These are phyloP conservation scores for Acanthaster planci DNA, from an alignment of 35 echinoderm and acorn worm species.

Conservation along the genomic window DNA sequence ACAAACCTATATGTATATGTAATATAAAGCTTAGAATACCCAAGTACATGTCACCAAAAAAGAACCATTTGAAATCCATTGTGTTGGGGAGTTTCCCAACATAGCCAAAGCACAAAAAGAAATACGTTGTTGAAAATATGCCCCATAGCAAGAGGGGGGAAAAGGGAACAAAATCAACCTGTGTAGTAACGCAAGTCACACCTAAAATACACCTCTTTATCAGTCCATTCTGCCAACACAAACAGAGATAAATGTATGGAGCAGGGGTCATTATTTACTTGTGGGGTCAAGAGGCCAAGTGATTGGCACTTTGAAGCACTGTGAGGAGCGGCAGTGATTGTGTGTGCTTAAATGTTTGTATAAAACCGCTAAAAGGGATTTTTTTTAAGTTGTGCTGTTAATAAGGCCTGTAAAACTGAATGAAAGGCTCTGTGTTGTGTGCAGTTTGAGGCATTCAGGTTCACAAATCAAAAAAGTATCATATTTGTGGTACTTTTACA, in stretches of 20 bases:
- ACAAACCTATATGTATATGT: too few species aligned
- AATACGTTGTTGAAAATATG: not conserved
- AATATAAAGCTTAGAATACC: too few species aligned
- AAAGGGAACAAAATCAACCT: not conserved
- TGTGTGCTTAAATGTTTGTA: slow-evolving; percentile 7
- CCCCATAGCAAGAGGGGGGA: not conserved
- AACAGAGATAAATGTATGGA: not conserved
- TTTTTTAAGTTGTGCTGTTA: not conserved
- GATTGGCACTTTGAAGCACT: slow-evolving; percentile 5
- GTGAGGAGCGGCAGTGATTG: not conserved
- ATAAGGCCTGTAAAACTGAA: too few species aligned
- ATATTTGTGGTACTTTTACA: too few species aligned
- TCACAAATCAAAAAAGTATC: too few species aligned
- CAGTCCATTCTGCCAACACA: slow-evolving; percentile 10
- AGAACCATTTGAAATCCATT: too few species aligned
- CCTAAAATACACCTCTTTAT: slow-evolving; percentile 23
- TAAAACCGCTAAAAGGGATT: not conserved
- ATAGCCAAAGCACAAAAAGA: too few species aligned
- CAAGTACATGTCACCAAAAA: too few species aligned
- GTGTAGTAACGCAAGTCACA: not conserved
- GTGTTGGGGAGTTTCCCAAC: too few species aligned
- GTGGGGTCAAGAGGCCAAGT: slow-evolving; percentile 10
- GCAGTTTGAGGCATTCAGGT: too few species aligned
- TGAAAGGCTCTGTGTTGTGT: too few species aligned
- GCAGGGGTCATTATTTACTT: slow-evolving; percentile 19